phyloP scores from a whole-genome alignment of 2,888 invertebrate species.

The Microplitis manilae region DNA sequence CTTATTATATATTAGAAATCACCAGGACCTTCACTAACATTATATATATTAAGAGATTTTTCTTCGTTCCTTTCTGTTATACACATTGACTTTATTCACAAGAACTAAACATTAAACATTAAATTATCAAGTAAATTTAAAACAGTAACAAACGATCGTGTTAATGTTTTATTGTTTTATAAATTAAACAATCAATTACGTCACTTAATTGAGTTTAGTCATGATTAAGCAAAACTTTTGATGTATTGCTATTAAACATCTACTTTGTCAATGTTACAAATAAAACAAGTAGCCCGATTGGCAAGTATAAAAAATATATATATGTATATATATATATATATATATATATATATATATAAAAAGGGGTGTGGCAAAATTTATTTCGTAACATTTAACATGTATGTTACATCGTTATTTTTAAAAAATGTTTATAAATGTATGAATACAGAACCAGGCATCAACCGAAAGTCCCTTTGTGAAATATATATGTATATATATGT shows the following conservation, averaged over 20 bases:
- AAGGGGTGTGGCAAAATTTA: conserved; percentile 11
- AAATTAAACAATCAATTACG: too few relatives aligned
- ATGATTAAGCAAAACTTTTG: background rate
- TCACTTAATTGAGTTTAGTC: too few relatives aligned
- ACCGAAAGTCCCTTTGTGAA: conserved; percentile 46
- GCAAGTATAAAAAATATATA: conserved; percentile 4
- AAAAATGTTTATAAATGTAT: background rate
- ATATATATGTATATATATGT: conserved; percentile 26
- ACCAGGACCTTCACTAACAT: too few relatives aligned
- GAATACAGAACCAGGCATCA: conserved; percentile 12
- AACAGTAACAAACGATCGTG: too few relatives aligned
- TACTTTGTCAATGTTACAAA: background rate
- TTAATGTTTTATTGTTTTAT: too few relatives aligned
- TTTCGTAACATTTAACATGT: conserved; percentile 5
- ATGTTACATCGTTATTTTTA: background rate
- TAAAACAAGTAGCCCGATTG: background rate
- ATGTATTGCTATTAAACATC: background rate
- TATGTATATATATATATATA: background rate
- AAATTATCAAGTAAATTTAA: too few relatives aligned
- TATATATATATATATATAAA: background rate
- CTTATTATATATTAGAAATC: too few relatives aligned
- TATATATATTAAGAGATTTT: too few relatives aligned
- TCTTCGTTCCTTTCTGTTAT: too few relatives aligned
- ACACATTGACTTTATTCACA: too few relatives aligned
- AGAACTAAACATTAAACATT: too few relatives aligned